phyloP scores from a whole-genome alignment of 2,113 vertebrate species.

The Lanius collurio region DNA sequence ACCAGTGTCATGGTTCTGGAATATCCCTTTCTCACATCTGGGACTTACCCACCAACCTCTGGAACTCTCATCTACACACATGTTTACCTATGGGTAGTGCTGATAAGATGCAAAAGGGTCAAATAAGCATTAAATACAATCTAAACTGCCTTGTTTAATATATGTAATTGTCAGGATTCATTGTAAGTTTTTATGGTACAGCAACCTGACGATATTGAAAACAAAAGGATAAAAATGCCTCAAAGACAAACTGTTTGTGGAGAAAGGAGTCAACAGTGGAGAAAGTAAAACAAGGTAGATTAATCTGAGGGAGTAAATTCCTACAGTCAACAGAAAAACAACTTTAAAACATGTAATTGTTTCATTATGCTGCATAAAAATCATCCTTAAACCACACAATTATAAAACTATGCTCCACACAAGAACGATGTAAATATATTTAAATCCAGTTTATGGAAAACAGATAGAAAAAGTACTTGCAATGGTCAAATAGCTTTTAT shows the following conservation, averaged over 20 bases:
- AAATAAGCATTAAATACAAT: neutral
- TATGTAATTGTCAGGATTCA: neutral
- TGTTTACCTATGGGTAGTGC: neutral
- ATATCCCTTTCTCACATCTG: neutral
- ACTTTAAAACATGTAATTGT: neutral
- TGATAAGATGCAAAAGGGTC: neutral
- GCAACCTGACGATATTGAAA: neutral
- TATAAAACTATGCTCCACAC: neutral
- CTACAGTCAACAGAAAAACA: neutral
- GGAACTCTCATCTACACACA: neutral
- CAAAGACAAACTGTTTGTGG: neutral
- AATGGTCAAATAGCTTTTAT: neutral
- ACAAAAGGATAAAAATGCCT: neutral
- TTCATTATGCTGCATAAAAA: neutral
- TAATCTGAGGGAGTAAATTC: neutral
- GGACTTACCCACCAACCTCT: neutral
- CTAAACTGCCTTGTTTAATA: neutral
- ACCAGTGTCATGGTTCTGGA: neutral
- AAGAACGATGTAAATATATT: neutral
- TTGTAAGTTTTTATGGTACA: neutral
- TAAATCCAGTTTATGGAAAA: neutral
- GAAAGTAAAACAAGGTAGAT: conserved; percentile 4
- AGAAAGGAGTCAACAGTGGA: neutral
- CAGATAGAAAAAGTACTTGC: neutral
- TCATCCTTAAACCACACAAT: neutral